These are phyloP conservation scores for Pipra filicauda DNA, from an alignment of 2,113 vertebrate genomes.

Conservation along the genomic window DNA sequence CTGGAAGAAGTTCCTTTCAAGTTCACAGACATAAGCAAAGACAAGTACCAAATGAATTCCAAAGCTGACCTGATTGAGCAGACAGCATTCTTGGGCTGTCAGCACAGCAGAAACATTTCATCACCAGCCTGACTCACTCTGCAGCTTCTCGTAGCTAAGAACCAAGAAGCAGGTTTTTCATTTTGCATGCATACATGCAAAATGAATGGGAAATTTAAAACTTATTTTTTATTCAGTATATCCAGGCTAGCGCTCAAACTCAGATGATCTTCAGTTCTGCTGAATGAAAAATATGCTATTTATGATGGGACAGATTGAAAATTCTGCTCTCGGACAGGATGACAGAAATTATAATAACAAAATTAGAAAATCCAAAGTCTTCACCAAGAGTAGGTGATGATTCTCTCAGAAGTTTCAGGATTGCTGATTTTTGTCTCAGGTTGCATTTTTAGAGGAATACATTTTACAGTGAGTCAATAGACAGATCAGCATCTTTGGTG, in stretches of 20 bases:
- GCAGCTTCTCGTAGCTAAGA: not conserved
- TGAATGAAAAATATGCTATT: not conserved
- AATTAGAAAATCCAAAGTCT: not conserved
- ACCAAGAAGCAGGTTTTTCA: not conserved
- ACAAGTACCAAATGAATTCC: not conserved
- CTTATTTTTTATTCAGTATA: not conserved
- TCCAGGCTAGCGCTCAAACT: not conserved
- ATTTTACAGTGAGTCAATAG: not conserved
- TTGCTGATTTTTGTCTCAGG: not conserved
- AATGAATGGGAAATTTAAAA: not conserved
- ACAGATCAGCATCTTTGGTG: not conserved
- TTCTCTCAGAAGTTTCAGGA: not conserved
- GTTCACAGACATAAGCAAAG: not conserved
- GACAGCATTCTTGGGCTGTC: not conserved
- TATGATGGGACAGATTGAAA: not conserved
- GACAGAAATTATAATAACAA: not conserved
- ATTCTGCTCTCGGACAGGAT: not conserved
- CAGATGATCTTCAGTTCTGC: not conserved
- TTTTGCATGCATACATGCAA: not conserved
- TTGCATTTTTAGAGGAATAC: not conserved
- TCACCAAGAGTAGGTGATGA: not conserved
- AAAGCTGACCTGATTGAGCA: not conserved
- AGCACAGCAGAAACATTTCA: not conserved
- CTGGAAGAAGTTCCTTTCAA: not conserved
- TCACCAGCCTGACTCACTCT: not conserved